These are phyloP conservation scores for Loriculus beryllinus DNA, from an alignment of 2,797 vertebrate species.

Conservation along the genomic window DNA sequence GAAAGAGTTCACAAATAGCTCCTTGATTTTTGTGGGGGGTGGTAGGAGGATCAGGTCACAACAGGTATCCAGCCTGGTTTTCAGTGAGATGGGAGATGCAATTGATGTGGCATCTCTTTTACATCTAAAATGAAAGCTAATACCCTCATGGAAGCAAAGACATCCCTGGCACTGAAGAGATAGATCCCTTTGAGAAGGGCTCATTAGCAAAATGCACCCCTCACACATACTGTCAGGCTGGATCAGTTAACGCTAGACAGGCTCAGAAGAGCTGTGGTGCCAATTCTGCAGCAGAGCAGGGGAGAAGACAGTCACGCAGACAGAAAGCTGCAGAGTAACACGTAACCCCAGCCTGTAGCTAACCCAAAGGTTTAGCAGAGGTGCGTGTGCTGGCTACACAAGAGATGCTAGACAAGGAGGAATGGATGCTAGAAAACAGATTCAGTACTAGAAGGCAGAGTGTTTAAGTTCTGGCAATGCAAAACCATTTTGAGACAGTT, in stretches of 20 bases:
- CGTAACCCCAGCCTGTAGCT: background rate
- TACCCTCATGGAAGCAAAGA: conserved; percentile 63
- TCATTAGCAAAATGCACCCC: conserved; percentile 63
- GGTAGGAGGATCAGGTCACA: conserved; percentile 39
- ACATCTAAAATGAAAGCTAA: conserved; percentile 60
- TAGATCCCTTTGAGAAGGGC: conserved; percentile 57
- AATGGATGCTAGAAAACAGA: background rate
- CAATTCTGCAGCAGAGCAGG: background rate
- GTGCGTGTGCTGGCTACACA: background rate
- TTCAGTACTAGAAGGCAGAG: background rate
- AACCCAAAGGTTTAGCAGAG: background rate
- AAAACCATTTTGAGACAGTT: background rate
- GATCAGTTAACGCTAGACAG: conserved; percentile 15
- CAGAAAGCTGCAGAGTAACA: background rate
- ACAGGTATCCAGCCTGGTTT: conserved; percentile 1
- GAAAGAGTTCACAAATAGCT: background rate
- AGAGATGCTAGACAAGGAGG: background rate
- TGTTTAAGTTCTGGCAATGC: background rate
- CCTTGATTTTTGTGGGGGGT: background rate
- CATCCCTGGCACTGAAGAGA: conserved; percentile 55
- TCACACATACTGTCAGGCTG: conserved; percentile 43
- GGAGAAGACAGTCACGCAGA: background rate
- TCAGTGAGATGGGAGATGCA: background rate
- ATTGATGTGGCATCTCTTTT: conserved; percentile 19
- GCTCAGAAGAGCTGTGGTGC: background rate